Base-by-base conservation (phyloP, 2,797 vertebrate genomes). In the Acomys russatus region DNA sequence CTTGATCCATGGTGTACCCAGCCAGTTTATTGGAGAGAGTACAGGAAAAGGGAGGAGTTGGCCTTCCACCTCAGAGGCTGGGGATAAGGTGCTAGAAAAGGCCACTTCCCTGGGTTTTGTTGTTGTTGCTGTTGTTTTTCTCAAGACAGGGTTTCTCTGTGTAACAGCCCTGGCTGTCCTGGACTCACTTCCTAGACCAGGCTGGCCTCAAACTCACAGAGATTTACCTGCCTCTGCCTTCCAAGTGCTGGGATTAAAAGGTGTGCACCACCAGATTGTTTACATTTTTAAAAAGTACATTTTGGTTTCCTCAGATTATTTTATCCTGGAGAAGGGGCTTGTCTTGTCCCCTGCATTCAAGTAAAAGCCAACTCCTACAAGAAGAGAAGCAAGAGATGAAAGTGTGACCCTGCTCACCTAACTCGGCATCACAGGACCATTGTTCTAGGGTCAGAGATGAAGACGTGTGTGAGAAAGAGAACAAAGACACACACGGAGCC, bases 281-380 rank as follows among this genome's bases (percentile, higher is more conserved):
- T 68, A 23, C 38, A 23, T 68, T 68, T 68, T 66, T 11, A 44
- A 54, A 44, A 35, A 25, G 73, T 59, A 44, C n/a, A 73, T 38
- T 38, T 86, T 73, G 38, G 71, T 38, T 38, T 59, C 25, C 25
- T 6, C 18, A 25, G 44, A 30, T 30, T 64, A 35, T 97, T 98
- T 96, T 91, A 97, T 98, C 98, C 97, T 97, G 84, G 86, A 96
- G 96, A 76, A 97, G 89, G 84, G 96, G 96, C 33, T 86, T 97
- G 90, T 80, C 23, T 83, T 94, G 85, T 89, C 97, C 97, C 96
- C 97, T 96, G 66, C 84, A 97, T 33, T 98, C 98, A 95, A 98
- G 96, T 95, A 96, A 97, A 74, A 97, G 92, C 54, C n/a, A 88
- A 15, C 23, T 73, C n/a, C 66, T 33, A 17, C 18, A 38, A 73